A percentile compares a stretch with the other conserved stretches of the same genome.
Conservation (phyloP, 1,140 invertebrate species). For the Bombus picipes region DNA sequence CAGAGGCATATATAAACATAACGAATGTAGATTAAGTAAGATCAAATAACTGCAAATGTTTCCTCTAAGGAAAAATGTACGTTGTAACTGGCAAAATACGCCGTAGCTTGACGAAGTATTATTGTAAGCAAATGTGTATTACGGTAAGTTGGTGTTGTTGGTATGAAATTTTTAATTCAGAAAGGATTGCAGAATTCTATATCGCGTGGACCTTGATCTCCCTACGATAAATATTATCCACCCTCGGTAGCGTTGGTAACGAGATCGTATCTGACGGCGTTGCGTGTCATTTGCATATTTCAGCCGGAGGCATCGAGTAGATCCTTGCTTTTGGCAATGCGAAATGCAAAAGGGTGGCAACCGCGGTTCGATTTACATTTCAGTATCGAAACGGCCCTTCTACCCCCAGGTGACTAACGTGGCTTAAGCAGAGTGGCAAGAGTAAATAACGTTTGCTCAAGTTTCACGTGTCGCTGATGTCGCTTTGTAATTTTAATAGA, state of each 20-base stretch:
- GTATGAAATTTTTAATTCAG: not conserved
- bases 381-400: slow-evolving; percentile 27
- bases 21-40: no score
- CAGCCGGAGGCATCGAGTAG: slow-evolving; percentile 69
- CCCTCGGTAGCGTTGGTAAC: slow-evolving; percentile 64
- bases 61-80: no score
- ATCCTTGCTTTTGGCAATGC: slow-evolving; percentile 70
- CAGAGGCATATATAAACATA: no score
- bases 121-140: no score
- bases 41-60: no score
- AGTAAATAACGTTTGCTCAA: not conserved
- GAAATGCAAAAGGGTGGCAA: slow-evolving; percentile 42
- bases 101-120: no score
- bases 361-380: slow-evolving; percentile 66
- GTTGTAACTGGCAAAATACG: no score
- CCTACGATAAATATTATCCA: slow-evolving; percentile 60
- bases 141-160: not conserved
- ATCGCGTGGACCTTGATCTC: slow-evolving; percentile 39
- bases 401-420: slow-evolving; percentile 43
- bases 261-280: slow-evolving; percentile 74
- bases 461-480: no score
- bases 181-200: slow-evolving; percentile 6
- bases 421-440: slow-evolving; percentile 2
- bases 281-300: slow-evolving; percentile 80
- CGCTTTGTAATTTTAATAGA: not conserved